Percentiles rank a stretch among this genome's conserved stretches.
Conservation (phyloP, 2,113 vertebrate species). For the Naja naja region DNA sequence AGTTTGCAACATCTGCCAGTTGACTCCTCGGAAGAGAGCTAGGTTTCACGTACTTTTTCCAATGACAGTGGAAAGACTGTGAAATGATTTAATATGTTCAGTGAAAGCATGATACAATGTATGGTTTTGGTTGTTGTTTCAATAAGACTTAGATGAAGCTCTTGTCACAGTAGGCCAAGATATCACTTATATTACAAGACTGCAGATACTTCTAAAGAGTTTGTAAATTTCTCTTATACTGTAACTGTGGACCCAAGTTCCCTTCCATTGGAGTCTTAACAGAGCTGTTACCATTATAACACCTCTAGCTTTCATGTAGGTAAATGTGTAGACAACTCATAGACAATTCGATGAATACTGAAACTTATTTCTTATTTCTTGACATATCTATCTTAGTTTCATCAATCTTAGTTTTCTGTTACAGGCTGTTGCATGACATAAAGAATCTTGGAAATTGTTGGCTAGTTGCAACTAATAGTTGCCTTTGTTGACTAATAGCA, state of each 20-base stretch:
- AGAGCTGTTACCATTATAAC: not conserved
- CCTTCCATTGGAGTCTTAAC: not conserved
- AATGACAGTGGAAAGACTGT: not conserved
- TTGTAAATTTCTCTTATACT: not conserved
- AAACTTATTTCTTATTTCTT: not conserved
- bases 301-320: not conserved
- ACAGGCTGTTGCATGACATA: not conserved
- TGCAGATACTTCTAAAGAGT: not conserved
- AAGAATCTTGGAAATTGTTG: not conserved
- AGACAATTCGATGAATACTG: not conserved
- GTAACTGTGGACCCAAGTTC: not conserved
- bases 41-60: not conserved
- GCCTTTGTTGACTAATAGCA: fast-evolving
- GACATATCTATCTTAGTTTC: not conserved
- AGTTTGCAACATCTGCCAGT: not conserved
- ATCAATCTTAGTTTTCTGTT: not conserved
- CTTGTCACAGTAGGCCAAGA: not conserved
- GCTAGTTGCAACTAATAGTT: not conserved
- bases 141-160: not conserved
- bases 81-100: not conserved
- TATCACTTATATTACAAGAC: not conserved
- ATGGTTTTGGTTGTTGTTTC: not conserved
- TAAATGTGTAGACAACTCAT: not conserved
- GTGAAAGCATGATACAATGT: not conserved
- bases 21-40: not conserved